These are phyloP conservation scores for Pocillopora grandis DNA, from an alignment of 92 coral and sea anemone genomes.

Conservation along the genomic window DNA sequence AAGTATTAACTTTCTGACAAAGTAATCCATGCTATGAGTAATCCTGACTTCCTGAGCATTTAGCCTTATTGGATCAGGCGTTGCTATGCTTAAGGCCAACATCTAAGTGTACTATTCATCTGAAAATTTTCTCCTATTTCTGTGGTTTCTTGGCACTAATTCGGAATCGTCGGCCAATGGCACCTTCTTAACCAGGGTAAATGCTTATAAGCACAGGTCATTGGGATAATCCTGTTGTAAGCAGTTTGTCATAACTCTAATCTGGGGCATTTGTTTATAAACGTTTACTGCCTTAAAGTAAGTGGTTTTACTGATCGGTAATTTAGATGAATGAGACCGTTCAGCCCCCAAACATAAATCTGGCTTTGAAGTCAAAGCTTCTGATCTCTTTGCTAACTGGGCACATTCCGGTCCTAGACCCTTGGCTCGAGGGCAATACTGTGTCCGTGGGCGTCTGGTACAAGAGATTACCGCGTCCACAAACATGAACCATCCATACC, in stretches of 20 bases:
- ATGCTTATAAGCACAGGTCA: conserved; percentile 4
- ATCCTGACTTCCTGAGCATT: conserved; percentile 42
- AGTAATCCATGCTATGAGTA: conserved; percentile 28
- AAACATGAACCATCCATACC: too few species aligned
- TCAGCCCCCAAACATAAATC: conserved; percentile 21
- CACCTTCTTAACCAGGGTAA: not conserved
- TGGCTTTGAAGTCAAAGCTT: conserved; percentile 3
- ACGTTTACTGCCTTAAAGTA: conserved; percentile 37
- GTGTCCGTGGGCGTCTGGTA: not conserved
- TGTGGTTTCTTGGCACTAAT: not conserved
- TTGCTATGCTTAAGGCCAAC: conserved; percentile 6
- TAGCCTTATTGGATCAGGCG: conserved; percentile 38
- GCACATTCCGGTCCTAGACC: too few species aligned
- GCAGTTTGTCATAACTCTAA: conserved; percentile 31
- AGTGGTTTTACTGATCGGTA: conserved; percentile 30
- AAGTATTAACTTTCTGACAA: conserved; percentile 25
- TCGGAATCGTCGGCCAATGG: not conserved
- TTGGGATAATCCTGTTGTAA: conserved; percentile 26
- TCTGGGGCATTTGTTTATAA: conserved; percentile 37
- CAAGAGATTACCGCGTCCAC: too few species aligned
- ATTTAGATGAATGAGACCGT: conserved; percentile 10
- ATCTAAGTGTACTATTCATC: not conserved
- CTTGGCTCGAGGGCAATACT: conserved; percentile 2
- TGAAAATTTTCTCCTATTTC: not conserved
- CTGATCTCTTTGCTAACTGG: not conserved